Evolutionary conservation across 2,888 invertebrate genomes (phyloP).

Genomic region (Cordylochernes scorpioides): DNA sequence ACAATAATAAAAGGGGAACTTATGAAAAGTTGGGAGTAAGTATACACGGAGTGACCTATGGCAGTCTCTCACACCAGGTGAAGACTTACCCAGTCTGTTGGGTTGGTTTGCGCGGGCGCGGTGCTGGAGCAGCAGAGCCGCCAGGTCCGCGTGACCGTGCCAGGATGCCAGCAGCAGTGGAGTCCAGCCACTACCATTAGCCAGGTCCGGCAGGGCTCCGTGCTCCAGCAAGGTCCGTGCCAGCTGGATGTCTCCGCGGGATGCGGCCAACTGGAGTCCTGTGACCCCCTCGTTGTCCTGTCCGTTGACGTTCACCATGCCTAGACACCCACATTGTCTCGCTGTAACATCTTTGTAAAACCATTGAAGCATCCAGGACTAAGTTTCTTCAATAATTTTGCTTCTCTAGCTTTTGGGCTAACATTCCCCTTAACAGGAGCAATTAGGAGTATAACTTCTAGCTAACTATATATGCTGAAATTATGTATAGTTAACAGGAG

Average conservation of each 20-base stretch:
- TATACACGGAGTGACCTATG: background rate
- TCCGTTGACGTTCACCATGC: constrained; percentile 21
- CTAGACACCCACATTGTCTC: too few relatives aligned
- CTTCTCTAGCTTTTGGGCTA: too few relatives aligned
- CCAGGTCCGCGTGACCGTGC: constrained; percentile 22
- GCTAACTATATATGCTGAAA: too few relatives aligned
- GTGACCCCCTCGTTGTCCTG: constrained; percentile 20
- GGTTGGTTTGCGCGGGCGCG: constrained; percentile 20
- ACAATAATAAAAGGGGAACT: too few relatives aligned
- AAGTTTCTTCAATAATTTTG: too few relatives aligned
- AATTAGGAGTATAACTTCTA: too few relatives aligned
- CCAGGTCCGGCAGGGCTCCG: constrained; percentile 21
- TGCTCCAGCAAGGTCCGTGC: constrained; percentile 21
- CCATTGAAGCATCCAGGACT: too few relatives aligned
- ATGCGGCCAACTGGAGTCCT: constrained; percentile 22
- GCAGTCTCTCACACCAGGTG: background rate
- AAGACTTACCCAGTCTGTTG: constrained; percentile 18
- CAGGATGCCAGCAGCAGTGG: constrained; percentile 24
- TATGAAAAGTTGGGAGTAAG: too few relatives aligned
- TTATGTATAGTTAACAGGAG: too few relatives aligned
- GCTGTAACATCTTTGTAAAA: too few relatives aligned
- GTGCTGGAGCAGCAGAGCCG: constrained; percentile 19
- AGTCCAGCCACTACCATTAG: constrained; percentile 23
- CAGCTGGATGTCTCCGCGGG: constrained; percentile 22
- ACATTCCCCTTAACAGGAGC: too few relatives aligned